Conservation (phyloP, 1,140 invertebrate genomes). For the Trachelipus rathkii region DNA sequence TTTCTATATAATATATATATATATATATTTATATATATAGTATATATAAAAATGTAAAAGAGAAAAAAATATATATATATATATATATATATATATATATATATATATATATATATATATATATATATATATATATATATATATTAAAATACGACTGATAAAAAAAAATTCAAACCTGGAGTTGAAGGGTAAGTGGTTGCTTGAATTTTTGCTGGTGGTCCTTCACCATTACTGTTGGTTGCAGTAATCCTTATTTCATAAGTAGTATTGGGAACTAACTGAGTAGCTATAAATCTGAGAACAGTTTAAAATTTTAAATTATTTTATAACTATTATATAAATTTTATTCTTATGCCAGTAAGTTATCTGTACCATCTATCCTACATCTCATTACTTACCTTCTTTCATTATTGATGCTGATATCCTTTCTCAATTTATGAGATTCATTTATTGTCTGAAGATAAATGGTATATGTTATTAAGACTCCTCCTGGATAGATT, state of each 20-base stretch:
- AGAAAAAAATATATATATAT: no score
- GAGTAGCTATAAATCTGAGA: slow-evolving; percentile 38
- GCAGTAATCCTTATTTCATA: slow-evolving; percentile 37
- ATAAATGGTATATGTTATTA: slow-evolving; percentile 76
- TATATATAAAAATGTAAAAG: no score
- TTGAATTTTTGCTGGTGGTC: slow-evolving; percentile 23
- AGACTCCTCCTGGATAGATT: slow-evolving; percentile 75
- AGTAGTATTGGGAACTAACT: slow-evolving; percentile 33
- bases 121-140: no score
- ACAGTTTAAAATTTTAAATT: no score
- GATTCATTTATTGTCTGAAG: slow-evolving; percentile 61
- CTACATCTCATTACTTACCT: slow-evolving; percentile 29
- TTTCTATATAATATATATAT: no score
- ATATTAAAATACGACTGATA: no score
- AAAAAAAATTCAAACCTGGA: slow-evolving; percentile 33
- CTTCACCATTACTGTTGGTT: slow-evolving; percentile 36
- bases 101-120: no score
- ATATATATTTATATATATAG: no score
- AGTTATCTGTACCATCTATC: no score
- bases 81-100: no score
- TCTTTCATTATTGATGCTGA: slow-evolving; percentile 33
- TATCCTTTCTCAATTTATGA: slow-evolving; percentile 58
- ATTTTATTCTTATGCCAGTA: not conserved
- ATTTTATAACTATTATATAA: no score
- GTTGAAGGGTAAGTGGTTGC: slow-evolving; percentile 39